Percentiles rank a stretch among this genome's conserved stretches.
phyloP scores from a whole-genome alignment of 2,113 vertebrate genomes.

The Lampris incognitus region DNA sequence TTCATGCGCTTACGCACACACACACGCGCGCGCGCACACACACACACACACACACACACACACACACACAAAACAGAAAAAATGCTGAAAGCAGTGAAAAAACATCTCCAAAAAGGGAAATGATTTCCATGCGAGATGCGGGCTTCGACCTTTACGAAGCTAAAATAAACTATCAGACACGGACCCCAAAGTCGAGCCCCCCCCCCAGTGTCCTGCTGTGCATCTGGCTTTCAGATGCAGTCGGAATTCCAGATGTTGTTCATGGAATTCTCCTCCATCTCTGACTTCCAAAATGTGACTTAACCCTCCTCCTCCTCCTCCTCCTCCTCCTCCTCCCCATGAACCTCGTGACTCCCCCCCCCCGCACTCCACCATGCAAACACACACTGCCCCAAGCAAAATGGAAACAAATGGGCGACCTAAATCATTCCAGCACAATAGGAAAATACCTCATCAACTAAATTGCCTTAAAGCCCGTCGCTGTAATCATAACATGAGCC shows the following conservation, averaged over 20 bases:
- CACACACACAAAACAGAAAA: not conserved
- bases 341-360: conserved; percentile 69
- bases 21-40: not conserved
- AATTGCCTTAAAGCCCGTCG: conserved; percentile 31
- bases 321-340: conserved; percentile 7
- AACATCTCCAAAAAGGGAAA: not conserved
- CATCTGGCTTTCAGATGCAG: conserved; percentile 71
- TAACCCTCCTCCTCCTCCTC: conserved; percentile 49
- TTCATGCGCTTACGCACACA: not conserved
- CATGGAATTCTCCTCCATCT: conserved; percentile 80
- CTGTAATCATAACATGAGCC: conserved; percentile 50
- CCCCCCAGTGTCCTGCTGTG: conserved; percentile 61
- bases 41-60: not conserved
- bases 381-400: conserved; percentile 45
- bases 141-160: not conserved
- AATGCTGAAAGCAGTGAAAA: conserved; percentile 4
- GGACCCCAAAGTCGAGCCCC: conserved; percentile 21
- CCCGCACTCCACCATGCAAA: conserved; percentile 46
- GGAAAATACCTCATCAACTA: conserved; percentile 64
- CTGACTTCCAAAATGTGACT: conserved; percentile 76
- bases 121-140: not conserved
- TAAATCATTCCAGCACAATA: conserved; percentile 53
- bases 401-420: conserved; percentile 60
- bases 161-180: not conserved
- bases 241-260: conserved; percentile 84